Percentiles rank a stretch among this genome's conserved stretches.
Conservation (phyloP, 2,113 vertebrate species). For the Tinamus guttatus region DNA sequence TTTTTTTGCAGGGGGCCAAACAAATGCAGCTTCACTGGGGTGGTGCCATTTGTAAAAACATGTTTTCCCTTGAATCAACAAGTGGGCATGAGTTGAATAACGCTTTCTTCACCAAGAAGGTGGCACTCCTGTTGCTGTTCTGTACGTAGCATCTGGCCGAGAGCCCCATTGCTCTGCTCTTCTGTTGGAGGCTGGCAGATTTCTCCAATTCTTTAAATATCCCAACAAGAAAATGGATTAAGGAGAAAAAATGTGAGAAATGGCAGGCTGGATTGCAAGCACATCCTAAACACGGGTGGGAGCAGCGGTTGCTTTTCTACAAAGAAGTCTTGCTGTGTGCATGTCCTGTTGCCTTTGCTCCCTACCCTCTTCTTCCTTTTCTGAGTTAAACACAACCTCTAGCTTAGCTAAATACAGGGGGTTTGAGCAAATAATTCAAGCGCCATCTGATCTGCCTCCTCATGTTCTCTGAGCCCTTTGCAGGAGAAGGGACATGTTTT, state of each 20-base stretch:
- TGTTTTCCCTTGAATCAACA: neutral
- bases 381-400: constrained; percentile 28
- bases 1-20: neutral
- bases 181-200: neutral
- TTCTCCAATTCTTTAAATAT: neutral
- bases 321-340: neutral
- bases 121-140: neutral
- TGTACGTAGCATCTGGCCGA: neutral
- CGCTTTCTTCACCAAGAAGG: neutral
- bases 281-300: neutral
- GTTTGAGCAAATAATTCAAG: constrained; percentile 8
- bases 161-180: neutral
- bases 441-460: constrained; percentile 56
- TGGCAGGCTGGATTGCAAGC: neutral
- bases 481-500: constrained; percentile 37
- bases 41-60: neutral
- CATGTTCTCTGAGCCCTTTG: constrained; percentile 37
- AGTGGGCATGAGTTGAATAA: neutral
- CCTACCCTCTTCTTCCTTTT: neutral
- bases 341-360: neutral
- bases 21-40: neutral
- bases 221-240: neutral
- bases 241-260: neutral
- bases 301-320: neutral
- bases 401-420: constrained; percentile 17